Base-by-base conservation (phyloP, 2,113 vertebrate species). In the Prietella phreatophila region DNA sequence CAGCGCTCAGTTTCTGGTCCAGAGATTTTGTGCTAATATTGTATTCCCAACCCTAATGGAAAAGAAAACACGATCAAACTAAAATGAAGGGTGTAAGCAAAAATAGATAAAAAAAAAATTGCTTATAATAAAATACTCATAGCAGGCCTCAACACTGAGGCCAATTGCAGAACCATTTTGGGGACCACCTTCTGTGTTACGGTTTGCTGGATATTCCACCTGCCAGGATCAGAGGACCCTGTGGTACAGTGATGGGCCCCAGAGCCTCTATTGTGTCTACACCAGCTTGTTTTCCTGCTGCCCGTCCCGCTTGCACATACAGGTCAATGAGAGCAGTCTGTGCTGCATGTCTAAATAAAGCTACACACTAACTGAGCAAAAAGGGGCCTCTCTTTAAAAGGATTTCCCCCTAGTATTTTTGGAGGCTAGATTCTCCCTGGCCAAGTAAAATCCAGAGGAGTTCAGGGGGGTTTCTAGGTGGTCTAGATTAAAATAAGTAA, bases 211-310 rank as follows among this genome's bases (percentile, higher is more conserved):
- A 75, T 79, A 84, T 90, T 86, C 85, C 85, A 86, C 85, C 84
- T 86, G 87, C 81, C 42, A 75, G 85, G 20, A 80, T 81, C 39
- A 85, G 67, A 67, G 78, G 61, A 65, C 33, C 83, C 61, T 47
- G 60, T 60, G 25, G 58, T 87, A 84, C 55, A 87, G 33, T 85
- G 76, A 50, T 79, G 89, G 86, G 61, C 89, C 79, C 86, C 89
- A 86, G 89, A 88, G 87, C 36, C 80, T 75, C 33, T 85, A 88
- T 88, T 90, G 89, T 90, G 80, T 88, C 55, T 65, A 61, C 27
- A 55, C 69, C 73, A 55, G 56, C 84, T 85, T 90, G 83, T 88
- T 88, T 90, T 89, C 89, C 25, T 58, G 87, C 84, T 79, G 67
- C 50, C 79, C 55, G 60, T 76, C n/a, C 58, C 56, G 20, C 56